Evolutionary conservation across 2,888 invertebrate species (phyloP).

Genomic region (Tubulanus polymorphus): DNA sequence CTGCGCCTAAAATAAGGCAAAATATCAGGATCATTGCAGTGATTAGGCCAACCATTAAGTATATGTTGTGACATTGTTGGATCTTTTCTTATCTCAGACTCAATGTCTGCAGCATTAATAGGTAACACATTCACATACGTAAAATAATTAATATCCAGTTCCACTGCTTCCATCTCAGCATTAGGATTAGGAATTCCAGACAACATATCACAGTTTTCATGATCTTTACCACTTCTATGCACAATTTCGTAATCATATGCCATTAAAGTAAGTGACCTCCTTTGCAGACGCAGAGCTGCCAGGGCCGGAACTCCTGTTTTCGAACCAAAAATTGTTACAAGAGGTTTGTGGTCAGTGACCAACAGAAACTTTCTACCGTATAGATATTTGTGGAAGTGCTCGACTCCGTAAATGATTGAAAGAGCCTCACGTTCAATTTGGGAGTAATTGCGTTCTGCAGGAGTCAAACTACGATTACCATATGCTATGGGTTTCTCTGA

Average conservation of each 20-base stretch:
- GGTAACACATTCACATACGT: slow-evolving; percentile 16
- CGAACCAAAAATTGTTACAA: slow-evolving; percentile 46
- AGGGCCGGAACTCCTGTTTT: slow-evolving; percentile 31
- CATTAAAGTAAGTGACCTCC: slow-evolving; percentile 35
- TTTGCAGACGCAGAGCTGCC: slow-evolving; percentile 32
- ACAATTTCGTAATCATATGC: slow-evolving; percentile 43
- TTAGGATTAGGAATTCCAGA: slow-evolving; percentile 19
- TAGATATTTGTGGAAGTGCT: slow-evolving; percentile 51
- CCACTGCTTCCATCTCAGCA: background rate
- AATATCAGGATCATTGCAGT: background rate
- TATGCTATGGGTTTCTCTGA: slow-evolving; percentile 46
- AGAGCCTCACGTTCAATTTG: slow-evolving; percentile 50
- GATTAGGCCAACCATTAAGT: slow-evolving; percentile 9
- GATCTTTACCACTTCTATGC: slow-evolving; percentile 29
- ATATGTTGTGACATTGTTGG: slow-evolving; percentile 6
- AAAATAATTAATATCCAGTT: background rate
- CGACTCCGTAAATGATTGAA: slow-evolving; percentile 47
- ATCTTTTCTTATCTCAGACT: slow-evolving; percentile 15
- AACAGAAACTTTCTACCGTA: slow-evolving; percentile 52
- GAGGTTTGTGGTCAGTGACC: slow-evolving; percentile 50
- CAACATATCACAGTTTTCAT: slow-evolving; percentile 43
- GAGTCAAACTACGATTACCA: slow-evolving; percentile 50
- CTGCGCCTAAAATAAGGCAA: background rate
- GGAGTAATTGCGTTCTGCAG: slow-evolving; percentile 46
- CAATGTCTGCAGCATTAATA: slow-evolving; percentile 14